A percentile compares a stretch with the other conserved stretches of the same genome.
Evolutionary conservation across 2,797 vertebrate genomes (phyloP).

Genomic region (Typhlichthys eigenmanni): DNA sequence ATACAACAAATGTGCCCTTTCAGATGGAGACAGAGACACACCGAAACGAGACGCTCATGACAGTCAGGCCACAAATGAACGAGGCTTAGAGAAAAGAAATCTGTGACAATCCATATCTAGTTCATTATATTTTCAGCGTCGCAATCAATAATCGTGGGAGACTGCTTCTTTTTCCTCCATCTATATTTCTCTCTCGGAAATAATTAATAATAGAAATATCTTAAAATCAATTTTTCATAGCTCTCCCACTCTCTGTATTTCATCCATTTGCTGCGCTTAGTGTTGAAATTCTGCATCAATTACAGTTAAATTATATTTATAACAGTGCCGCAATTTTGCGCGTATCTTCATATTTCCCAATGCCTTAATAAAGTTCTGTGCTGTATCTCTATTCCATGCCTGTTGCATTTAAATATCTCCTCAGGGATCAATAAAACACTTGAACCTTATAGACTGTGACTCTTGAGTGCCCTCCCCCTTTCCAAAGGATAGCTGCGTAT

Average conservation of each 20-base stretch:
- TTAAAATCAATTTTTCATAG: conserved; percentile 60
- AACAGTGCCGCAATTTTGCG: too few species aligned
- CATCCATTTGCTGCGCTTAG: too few species aligned
- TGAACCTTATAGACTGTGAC: too few species aligned
- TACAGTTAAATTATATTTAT: too few species aligned
- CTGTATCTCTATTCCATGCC: too few species aligned
- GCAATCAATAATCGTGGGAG: conserved; percentile 68
- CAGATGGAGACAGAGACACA: conserved; percentile 42
- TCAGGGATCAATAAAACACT: too few species aligned
- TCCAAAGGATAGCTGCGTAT: conserved; percentile 26
- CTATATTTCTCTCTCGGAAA: conserved; percentile 52
- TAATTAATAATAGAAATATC: conserved; percentile 74
- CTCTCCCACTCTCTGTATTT: background rate
- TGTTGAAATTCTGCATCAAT: too few species aligned
- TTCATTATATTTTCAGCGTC: conserved; percentile 69
- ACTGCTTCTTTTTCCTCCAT: conserved; percentile 33
- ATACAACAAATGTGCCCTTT: conserved; percentile 72
- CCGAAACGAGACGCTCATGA: conserved; percentile 51
- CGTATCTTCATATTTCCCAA: too few species aligned
- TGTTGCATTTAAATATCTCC: too few species aligned
- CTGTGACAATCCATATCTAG: conserved; percentile 38
- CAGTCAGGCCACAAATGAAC: conserved; percentile 29
- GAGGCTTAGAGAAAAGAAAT: conserved; percentile 10
- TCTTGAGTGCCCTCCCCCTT: background rate
- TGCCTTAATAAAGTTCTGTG: too few species aligned